Evolutionary conservation across 2,113 vertebrate species (phyloP).

Genomic region (Pterocles burchelli): DNA sequence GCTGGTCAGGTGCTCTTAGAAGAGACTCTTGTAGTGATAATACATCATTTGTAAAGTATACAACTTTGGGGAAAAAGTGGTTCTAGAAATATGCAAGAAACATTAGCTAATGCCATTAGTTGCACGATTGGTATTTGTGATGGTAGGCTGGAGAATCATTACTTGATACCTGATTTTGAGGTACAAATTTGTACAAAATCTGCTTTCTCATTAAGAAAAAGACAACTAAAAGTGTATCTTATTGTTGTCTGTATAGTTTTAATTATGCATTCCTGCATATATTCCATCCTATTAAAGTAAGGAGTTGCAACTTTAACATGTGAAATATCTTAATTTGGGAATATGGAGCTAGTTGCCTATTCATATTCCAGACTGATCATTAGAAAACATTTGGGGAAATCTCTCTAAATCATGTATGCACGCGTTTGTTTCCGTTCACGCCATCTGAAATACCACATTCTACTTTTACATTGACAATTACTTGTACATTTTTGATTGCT

Average conservation of each 20-base stretch:
- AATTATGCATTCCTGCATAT: not conserved
- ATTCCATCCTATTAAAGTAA: not conserved
- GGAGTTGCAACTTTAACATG: not conserved
- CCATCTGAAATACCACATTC: not conserved
- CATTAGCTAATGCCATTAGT: not conserved
- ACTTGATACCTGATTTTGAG: not conserved
- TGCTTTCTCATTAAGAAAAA: not conserved
- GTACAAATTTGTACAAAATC: not conserved
- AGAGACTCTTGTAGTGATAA: not conserved
- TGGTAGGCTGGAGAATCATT: not conserved
- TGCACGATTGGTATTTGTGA: not conserved
- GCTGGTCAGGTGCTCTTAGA: not conserved
- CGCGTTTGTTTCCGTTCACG: not conserved
- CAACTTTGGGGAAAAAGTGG: not conserved
- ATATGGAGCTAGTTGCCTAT: not conserved
- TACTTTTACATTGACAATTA: not conserved
- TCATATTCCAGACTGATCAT: not conserved
- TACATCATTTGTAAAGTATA: not conserved
- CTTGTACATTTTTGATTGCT: not conserved
- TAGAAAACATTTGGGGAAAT: not conserved
- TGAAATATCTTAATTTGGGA: not conserved
- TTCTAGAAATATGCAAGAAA: not conserved
- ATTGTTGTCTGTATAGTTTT: not conserved
- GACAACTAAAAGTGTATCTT: not conserved
- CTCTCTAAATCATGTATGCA: not conserved